Base-by-base conservation (phyloP, 2,888 invertebrate species). In the Tridacna crocea region DNA sequence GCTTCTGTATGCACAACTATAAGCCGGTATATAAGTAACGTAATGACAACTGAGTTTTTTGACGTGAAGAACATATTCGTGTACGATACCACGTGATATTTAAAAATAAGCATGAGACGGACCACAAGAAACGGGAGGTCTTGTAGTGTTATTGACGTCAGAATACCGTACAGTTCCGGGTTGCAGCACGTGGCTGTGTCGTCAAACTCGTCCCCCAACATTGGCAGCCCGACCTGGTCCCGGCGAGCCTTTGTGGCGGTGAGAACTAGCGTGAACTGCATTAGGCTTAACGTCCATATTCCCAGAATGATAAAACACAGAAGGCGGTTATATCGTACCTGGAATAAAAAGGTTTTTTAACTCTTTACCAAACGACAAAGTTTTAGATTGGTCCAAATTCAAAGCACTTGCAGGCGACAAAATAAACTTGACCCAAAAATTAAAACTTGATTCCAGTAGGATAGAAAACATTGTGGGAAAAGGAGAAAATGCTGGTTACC, bases 21-120 rank as follows among this genome's bases (percentile, higher is more conserved):
- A 0, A 98, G 95, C 11, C 98, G 95, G 93, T 98, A 98, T 79
- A 98, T 95, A 94, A 98, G 97, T 0, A 99, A 95, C 0, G 98
- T 94, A 82, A 98, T 98, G 15, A 99, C 98, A 94, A 98, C 94
- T 0, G 97, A 97, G 92, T 97, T 98, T 95, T 98, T 97, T 95
- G 98, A 98, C 0, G 98, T 98, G 95, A 99, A 99, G 95, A 99
- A 99, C 82, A 98, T 97, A 94, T 98, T 98, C 97, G 98, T 98
- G 92, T 99, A 98, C 91, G 97, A 98, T 88, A 98, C 97, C 48
- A 98, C 97, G 87, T 96, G 96, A 94, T 97, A 98, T 91, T 98
- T 97, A 15, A 97, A 96, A 82, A 99, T 98, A 66, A 99, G 96
- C 47, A 98, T 96, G 3, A 98, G 95, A 0, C 95, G 92, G 27